Evolutionary conservation across 2,113 vertebrate species (phyloP).

Genomic region (Hypanus sabinus): DNA sequence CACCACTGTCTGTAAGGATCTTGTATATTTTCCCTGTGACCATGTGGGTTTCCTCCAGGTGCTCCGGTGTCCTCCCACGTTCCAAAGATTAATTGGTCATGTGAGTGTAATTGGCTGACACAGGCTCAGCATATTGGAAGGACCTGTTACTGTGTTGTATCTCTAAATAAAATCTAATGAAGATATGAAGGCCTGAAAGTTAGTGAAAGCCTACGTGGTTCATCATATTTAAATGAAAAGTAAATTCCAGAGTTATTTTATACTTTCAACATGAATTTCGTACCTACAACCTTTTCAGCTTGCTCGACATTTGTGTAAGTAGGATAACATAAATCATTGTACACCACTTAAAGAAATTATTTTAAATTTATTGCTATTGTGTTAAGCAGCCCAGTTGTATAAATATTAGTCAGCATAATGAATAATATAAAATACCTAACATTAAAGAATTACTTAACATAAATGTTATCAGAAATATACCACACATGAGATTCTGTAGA

Average conservation of each 20-base stretch:
- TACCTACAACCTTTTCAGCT: background rate
- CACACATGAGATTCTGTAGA: too few relatives aligned
- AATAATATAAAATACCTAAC: background rate
- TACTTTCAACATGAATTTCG: background rate
- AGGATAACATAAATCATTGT: background rate
- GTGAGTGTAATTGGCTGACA: too few relatives aligned
- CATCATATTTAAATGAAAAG: background rate
- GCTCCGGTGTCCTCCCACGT: too few relatives aligned
- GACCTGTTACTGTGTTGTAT: too few relatives aligned
- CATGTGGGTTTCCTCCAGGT: too few relatives aligned
- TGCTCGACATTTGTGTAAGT: background rate
- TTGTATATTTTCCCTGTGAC: too few relatives aligned
- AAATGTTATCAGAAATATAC: too few relatives aligned
- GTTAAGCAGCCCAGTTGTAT: background rate
- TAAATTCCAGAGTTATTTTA: background rate
- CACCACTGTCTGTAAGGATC: too few relatives aligned
- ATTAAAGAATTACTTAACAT: background rate
- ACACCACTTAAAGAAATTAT: background rate
- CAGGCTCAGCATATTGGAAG: too few relatives aligned
- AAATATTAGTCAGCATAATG: background rate
- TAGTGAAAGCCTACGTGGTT: background rate
- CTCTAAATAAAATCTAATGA: background rate
- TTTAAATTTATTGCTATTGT: background rate
- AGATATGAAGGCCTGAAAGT: background rate
- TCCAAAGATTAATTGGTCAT: too few relatives aligned